Conservation (phyloP, 2,888 invertebrate species). For the Allolobophora icterica region DNA sequence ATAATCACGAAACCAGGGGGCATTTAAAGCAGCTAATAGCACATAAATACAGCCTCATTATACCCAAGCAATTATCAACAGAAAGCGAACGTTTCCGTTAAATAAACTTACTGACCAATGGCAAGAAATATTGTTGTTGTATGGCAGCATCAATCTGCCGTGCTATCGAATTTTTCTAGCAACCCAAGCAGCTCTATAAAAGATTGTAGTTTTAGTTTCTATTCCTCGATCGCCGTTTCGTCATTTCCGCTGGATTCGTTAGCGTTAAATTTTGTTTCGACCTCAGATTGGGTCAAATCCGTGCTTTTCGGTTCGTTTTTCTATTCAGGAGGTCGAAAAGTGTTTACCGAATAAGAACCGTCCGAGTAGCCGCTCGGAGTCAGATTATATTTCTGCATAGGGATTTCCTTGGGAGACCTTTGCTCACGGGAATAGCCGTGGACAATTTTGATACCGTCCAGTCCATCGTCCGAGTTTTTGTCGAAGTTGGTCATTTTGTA, state of each 20-base stretch:
- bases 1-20: background rate
- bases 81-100: background rate
- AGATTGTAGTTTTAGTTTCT: background rate
- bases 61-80: background rate
- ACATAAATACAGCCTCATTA: background rate
- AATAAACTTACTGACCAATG: background rate
- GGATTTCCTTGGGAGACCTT: background rate
- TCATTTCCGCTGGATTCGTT: background rate
- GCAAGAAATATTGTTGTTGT: background rate
- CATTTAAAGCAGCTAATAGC: background rate
- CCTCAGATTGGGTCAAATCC: background rate
- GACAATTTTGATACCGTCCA: background rate
- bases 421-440: background rate
- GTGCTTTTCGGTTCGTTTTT: background rate
- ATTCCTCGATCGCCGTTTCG: slow-evolving; percentile 13
- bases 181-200: background rate
- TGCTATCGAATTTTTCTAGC: background rate
- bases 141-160: background rate
- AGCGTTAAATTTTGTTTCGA: background rate
- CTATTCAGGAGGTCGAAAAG: background rate
- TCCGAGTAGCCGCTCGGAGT: background rate
- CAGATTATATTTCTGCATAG: background rate
- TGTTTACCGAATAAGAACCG: background rate
- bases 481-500: background rate
- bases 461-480: background rate